These are phyloP conservation scores for Andrena hattorfiana DNA, from an alignment of 2,888 invertebrate species.

Conservation along the genomic window DNA sequence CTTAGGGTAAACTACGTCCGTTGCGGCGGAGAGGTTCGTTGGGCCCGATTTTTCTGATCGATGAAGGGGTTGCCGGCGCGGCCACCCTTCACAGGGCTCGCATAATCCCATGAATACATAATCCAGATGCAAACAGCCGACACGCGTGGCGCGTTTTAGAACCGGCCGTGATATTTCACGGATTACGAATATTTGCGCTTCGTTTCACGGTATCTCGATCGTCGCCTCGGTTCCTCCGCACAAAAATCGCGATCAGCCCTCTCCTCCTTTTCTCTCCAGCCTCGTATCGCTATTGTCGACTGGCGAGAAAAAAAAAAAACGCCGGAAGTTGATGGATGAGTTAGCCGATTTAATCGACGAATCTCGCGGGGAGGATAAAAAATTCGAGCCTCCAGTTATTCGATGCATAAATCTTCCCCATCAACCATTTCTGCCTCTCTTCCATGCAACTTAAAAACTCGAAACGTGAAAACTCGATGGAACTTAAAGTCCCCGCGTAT, in stretches of 20 bases:
- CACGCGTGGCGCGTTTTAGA: constrained; percentile 81
- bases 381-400: neutral
- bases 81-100: constrained; percentile 51
- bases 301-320: neutral
- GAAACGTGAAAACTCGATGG: no score
- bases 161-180: constrained; percentile 83
- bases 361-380: constrained; percentile 1
- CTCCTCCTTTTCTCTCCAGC: neutral
- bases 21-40: neutral
- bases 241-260: neutral
- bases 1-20: neutral
- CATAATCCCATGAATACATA: constrained; percentile 83
- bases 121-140: constrained; percentile 83
- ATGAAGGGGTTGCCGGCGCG: constrained; percentile 65
- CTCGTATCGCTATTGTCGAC: neutral
- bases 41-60: constrained; percentile 37
- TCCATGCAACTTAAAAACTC: no score
- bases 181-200: constrained; percentile 79
- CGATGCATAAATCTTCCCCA: no score
- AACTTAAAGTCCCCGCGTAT: no score
- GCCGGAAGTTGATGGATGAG: constrained; percentile 46
- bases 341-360: constrained; percentile 3
- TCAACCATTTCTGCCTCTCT: no score
- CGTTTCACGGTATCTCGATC: constrained; percentile 75
- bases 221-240: neutral